A percentile compares a stretch with the other conserved stretches of the same genome.
Conservation (phyloP, 2,797 vertebrate species). For the Mormyrus hasselquistii region DNA sequence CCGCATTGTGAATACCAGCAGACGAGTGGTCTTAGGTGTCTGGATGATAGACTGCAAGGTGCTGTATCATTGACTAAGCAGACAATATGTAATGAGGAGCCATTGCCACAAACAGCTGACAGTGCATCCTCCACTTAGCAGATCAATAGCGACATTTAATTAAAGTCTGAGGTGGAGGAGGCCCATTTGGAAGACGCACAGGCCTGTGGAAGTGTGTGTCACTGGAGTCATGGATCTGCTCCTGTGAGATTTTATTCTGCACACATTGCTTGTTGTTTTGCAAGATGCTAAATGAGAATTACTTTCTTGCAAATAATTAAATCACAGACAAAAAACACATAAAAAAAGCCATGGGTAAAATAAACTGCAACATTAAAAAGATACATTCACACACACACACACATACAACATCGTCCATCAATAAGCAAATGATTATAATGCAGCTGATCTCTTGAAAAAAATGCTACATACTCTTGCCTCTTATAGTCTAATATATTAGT, state of each 20-base stretch:
- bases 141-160: conserved; percentile 11
- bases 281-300: neutral
- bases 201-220: neutral
- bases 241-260: neutral
- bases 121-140: neutral
- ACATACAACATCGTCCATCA: neutral
- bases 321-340: neutral
- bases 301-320: neutral
- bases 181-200: neutral
- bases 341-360: neutral
- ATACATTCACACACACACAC: neutral
- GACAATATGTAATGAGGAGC: neutral
- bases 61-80: neutral
- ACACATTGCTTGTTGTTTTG: neutral
- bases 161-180: neutral
- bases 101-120: neutral
- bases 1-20: neutral
- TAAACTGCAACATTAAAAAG: neutral
- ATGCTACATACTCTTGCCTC: neutral
- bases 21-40: neutral
- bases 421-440: neutral
- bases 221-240: neutral
- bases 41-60: neutral
- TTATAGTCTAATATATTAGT: neutral
- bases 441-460: neutral